phyloP scores from a whole-genome alignment of 2,113 vertebrate genomes.

The Elgaria multicarinata region DNA sequence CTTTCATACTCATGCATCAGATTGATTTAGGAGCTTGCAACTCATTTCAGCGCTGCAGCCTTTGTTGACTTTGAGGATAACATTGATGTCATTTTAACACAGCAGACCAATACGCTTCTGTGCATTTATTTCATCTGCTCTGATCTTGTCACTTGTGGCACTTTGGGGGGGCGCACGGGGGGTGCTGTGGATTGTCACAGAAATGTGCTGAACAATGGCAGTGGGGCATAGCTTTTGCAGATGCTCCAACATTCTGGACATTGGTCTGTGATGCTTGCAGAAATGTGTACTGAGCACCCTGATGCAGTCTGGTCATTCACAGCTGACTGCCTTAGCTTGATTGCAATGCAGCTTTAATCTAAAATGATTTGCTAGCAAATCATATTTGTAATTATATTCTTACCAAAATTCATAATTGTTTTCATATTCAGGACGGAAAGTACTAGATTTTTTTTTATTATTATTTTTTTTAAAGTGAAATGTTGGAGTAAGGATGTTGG shows the following conservation, averaged over 20 bases:
- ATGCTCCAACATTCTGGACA: not conserved
- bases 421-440: no score
- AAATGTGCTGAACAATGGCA: not conserved
- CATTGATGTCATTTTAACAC: not conserved
- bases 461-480: no score
- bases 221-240: not conserved
- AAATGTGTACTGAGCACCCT: not conserved
- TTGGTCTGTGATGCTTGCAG: constrained; percentile 9
- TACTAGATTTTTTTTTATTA: no score
- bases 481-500: no score
- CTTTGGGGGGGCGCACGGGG: not conserved
- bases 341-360: not conserved
- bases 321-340: constrained; percentile 5
- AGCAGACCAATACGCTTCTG: not conserved
- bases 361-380: constrained; percentile 45
- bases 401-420: no score
- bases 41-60: not conserved
- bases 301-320: constrained; percentile 4
- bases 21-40: not conserved
- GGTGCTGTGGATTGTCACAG: not conserved
- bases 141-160: not conserved
- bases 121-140: not conserved
- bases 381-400: constrained; percentile 44
- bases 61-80: not conserved
- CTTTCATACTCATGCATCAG: not conserved